Evolutionary conservation across 2,888 invertebrate genomes (phyloP), one percentile per base, ranked within the genome.

Genomic region (Lithophane leautieri): DNA sequence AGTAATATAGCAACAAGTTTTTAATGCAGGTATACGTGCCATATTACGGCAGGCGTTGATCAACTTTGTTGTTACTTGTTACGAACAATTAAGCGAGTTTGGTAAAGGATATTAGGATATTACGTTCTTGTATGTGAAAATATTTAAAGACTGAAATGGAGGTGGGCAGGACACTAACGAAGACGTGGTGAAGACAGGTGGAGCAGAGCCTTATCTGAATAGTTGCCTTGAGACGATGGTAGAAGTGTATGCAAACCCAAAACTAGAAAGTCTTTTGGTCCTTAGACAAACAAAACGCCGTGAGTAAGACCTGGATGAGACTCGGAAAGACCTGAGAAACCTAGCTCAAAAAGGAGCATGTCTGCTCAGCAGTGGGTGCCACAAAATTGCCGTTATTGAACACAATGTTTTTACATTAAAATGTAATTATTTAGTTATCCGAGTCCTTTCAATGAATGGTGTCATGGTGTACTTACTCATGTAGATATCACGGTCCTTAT

Each of bases 1-100:
- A 90, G 76, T 88, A 78, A 60, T 84, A 86, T 73, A 76, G 88
- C 91, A 90, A 84, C 76, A 83, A 89, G 86, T 89, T 87, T 86
- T 73, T 80, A 87, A 88, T 86, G 81, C 69, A 82, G 71, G 63
- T 76, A 70, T 70, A 71, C 71, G 52, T 44, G 73, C 62, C 52
- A 75, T n/a, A 79, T 79, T 81, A 79, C 68, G 76, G 70, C 79
- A 88, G 90, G 90, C 86, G 86, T 84, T 75, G 67, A 79, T 76
- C 79, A 88, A 88, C 83, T 89, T 89, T 70, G 79, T 75, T 82
- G 73, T 67, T 81, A 83, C 77, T 88, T 84, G 70, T 78, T 71
- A 71, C 47, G 75, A 73, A 74, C 69, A 78, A 70, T 81, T 77
- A 70, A 63, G 34, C 12, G 62, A 68, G 61, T 83, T 77, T 62